Percentiles rank a stretch among this genome's conserved stretches.
These are phyloP conservation scores for Acrobasis suavella DNA, from an alignment of 2,888 invertebrate genomes.

Conservation along the genomic window DNA sequence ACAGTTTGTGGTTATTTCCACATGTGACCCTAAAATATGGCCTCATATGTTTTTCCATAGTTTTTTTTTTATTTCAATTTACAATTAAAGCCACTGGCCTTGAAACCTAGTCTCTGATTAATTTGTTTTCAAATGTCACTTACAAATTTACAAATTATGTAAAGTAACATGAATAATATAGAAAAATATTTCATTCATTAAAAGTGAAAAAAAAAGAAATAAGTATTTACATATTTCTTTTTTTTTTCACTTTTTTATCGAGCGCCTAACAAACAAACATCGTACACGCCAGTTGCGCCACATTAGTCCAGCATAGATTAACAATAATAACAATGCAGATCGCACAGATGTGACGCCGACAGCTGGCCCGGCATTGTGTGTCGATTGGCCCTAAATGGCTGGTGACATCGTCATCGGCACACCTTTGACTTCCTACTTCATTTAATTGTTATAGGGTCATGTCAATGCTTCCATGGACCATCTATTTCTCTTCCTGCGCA, in stretches of 20 bases:
- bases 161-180: no score
- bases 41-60: no score
- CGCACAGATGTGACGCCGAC: slow-evolving; percentile 45
- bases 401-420: slow-evolving; percentile 19
- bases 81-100: no score
- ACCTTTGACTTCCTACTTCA: slow-evolving; percentile 18
- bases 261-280: neutral
- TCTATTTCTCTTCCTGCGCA: neutral
- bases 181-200: no score
- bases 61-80: no score
- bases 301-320: slow-evolving; percentile 33
- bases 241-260: neutral
- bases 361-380: slow-evolving; percentile 35
- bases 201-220: no score
- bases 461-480: neutral
- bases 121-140: no score
- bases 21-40: no score
- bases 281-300: slow-evolving; percentile 12
- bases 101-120: no score
- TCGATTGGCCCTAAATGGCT: slow-evolving; percentile 13
- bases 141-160: no score
- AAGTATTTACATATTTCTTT: no score
- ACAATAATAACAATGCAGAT: slow-evolving; percentile 39
- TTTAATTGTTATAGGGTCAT: neutral
- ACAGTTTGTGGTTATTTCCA: no score